phyloP scores from a whole-genome alignment of 2,797 vertebrate species.

The Etheostoma perlongum region DNA sequence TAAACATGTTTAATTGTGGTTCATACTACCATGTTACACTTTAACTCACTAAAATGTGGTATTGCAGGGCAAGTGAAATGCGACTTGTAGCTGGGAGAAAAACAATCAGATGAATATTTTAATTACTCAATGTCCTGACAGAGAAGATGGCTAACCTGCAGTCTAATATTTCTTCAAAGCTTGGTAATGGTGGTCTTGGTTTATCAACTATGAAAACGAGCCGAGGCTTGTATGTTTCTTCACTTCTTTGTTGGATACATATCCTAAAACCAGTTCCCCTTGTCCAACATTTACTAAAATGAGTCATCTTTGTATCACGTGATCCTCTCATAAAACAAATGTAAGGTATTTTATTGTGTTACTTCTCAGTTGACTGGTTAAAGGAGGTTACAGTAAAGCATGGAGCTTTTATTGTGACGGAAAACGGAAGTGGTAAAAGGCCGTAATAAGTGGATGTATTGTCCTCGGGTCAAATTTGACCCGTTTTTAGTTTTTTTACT shows the following conservation, averaged over 20 bases:
- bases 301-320: not conserved
- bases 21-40: not conserved
- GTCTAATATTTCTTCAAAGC: not conserved
- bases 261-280: not conserved
- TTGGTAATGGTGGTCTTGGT: not conserved
- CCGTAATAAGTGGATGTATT: no score
- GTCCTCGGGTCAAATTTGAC: no score
- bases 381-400: no score
- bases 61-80: not conserved
- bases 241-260: not conserved
- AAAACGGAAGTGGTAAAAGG: no score
- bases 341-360: no score
- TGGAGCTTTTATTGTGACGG: no score
- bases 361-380: no score
- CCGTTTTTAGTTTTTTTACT: no score
- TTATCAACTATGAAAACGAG: not conserved
- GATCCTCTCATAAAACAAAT: not conserved
- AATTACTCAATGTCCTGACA: not conserved
- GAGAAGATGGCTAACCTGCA: not conserved
- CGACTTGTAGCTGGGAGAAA: not conserved
- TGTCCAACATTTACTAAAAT: not conserved
- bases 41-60: not conserved
- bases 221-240: not conserved
- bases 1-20: not conserved
- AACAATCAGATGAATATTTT: not conserved